A percentile compares a stretch with the other conserved stretches of the same genome.
Conservation (phyloP, 2,888 invertebrate species). For the Eueremaeus valkanovi region DNA sequence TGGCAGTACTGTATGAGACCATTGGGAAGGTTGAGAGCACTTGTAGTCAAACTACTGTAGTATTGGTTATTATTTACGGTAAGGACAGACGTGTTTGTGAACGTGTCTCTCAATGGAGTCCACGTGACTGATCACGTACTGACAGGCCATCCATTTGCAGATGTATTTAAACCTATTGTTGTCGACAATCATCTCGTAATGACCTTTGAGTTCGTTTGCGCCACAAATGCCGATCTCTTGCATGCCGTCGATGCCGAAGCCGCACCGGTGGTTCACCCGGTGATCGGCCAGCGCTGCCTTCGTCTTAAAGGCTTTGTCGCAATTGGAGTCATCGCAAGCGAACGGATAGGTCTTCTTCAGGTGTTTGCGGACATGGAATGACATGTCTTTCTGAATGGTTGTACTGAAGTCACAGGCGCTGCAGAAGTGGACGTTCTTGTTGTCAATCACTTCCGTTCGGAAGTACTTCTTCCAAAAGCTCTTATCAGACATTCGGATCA, state of each 20-base stretch:
- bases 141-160: background rate
- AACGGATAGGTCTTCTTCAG: constrained; percentile 13
- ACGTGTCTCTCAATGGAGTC: constrained; percentile 12
- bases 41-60: too few species aligned
- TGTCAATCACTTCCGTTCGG: constrained; percentile 19
- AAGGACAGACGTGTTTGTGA: constrained; percentile 17
- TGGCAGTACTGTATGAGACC: too few species aligned
- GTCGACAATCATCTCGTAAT: constrained; percentile 21
- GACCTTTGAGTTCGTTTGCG: background rate
- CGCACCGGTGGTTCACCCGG: background rate
- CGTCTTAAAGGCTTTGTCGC: constrained; percentile 19
- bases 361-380: constrained; percentile 3
- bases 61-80: too few species aligned
- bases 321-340: background rate
- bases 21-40: too few species aligned
- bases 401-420: background rate
- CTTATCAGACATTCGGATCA: background rate
- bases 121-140: background rate
- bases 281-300: background rate
- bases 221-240: constrained; percentile 24
- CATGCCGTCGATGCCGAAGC: constrained; percentile 24
- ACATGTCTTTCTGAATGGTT: constrained; percentile 22
- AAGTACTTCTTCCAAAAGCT: constrained; percentile 19
- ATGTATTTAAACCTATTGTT: constrained; percentile 18
- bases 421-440: constrained; percentile 15